Evolutionary conservation across 2,797 vertebrate genomes (phyloP), one percentile per base, ranked within the genome.

Genomic region (Lepidocolaptes lacrymiger): DNA sequence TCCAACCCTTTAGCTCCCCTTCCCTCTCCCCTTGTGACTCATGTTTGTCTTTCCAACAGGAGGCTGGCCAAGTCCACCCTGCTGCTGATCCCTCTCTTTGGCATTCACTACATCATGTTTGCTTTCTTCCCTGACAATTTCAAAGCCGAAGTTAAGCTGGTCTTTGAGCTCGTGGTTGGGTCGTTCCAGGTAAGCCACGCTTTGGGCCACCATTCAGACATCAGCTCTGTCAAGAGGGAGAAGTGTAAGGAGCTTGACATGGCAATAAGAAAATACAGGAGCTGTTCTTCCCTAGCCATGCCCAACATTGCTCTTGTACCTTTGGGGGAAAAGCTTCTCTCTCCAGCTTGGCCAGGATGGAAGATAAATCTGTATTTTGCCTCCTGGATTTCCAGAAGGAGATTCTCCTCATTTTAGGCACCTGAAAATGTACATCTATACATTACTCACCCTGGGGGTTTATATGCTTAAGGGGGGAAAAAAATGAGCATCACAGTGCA

Each of bases 11-110:
- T 21, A 61, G 44, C 30, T 91, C 39, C 44, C 87, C n/a, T 62
- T 62, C 34, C 62, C 23, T 76, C 22, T 80, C 14, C 41, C 32
- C 12, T 73, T 3, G 1, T 73, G 67, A 71, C 63, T 94, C 63
- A 14, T 36, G 71, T 87, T 94, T 96, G 68, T 94, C 64, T 95
- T 94, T 68, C 75, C 96, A 95, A 93, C 97, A 99, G 99, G 98
- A 98, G 99, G 91, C 98, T 99, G 95, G 98, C 99, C 37, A 99
- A 99, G 96, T 99, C 99, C 19, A 99, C 99, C 1, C 98, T 99
- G 89, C 98, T 99, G 91, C 97, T 99, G 97, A 99, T 99, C 94
- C 99, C 99, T 19, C 98, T 99, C 58, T 99, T 99, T 71, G 99
- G 99, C 34, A 98, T 99, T 41, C 99, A 99, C 97, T 99, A 99